Percentiles rank a stretch among this genome's conserved stretches.
Evolutionary conservation across 2,888 invertebrate genomes (phyloP).

Genomic region (Helobdella robusta): DNA sequence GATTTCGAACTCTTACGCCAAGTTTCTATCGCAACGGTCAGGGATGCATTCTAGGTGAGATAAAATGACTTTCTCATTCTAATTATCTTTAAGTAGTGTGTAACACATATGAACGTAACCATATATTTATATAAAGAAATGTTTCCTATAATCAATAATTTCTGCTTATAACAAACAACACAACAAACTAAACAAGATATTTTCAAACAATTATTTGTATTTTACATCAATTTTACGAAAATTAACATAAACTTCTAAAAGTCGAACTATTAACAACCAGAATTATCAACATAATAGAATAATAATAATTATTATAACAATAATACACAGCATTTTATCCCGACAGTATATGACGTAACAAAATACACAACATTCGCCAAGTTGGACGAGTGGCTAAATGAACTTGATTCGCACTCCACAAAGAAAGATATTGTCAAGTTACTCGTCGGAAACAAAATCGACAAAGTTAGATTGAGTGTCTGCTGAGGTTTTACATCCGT

Average conservation of each 20-base stretch:
- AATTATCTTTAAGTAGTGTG: no score
- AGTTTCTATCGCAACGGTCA: slow-evolving; percentile 50
- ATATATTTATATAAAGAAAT: no score
- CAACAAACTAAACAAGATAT: background rate
- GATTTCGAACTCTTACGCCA: slow-evolving; percentile 48
- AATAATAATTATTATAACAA: no score
- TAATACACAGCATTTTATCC: background rate
- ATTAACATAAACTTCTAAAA: background rate
- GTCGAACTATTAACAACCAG: background rate
- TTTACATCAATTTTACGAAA: background rate
- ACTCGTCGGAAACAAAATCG: slow-evolving; percentile 96
- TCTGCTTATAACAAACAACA: no score
- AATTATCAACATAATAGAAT: background rate
- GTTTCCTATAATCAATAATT: no score
- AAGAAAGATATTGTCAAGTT: slow-evolving; percentile 84
- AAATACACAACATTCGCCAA: slow-evolving; percentile 73
- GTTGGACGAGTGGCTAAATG: slow-evolving; percentile 84
- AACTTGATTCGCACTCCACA: slow-evolving; percentile 87
- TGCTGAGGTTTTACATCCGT: no score
- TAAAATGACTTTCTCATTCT: no score
- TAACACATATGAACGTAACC: no score
- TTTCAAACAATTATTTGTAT: background rate
- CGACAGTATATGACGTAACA: slow-evolving; percentile 78
- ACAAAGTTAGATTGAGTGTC: no score
- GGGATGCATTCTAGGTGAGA: slow-evolving; percentile 47